These are phyloP conservation scores for Platalea minor DNA, from an alignment of 2,797 vertebrate genomes.

Conservation along the genomic window DNA sequence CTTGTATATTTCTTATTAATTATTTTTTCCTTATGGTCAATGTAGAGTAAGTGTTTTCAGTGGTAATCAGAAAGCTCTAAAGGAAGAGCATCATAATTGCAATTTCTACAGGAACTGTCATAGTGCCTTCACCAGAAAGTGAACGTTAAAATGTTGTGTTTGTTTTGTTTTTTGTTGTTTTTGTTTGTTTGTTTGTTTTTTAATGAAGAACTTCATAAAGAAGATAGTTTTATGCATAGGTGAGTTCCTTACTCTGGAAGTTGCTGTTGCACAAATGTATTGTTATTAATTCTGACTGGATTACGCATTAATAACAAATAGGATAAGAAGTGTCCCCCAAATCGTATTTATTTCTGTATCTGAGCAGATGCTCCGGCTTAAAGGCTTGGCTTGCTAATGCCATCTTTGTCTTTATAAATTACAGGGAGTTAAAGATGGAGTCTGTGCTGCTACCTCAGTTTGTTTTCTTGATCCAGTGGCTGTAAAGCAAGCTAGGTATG, in stretches of 20 bases:
- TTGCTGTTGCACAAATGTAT: background rate
- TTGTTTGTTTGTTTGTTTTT: background rate
- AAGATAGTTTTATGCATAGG: background rate
- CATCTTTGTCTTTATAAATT: slow-evolving; percentile 31
- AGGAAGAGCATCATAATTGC: background rate
- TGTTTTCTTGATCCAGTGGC: background rate
- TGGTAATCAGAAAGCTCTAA: background rate
- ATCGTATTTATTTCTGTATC: slow-evolving; percentile 67
- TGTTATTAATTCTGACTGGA: slow-evolving; percentile 38
- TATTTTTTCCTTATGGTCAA: background rate
- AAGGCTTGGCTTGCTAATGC: slow-evolving; percentile 61
- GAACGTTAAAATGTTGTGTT: background rate
- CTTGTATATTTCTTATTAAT: background rate
- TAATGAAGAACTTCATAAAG: background rate
- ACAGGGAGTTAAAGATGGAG: slow-evolving; percentile 4
- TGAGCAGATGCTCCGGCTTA: slow-evolving; percentile 60
- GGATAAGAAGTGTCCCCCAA: slow-evolving; percentile 31
- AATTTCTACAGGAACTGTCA: background rate
- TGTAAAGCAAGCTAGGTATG: background rate
- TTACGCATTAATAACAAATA: slow-evolving; percentile 50
- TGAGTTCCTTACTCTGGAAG: background rate
- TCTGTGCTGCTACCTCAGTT: background rate
- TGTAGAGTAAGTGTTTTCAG: background rate
- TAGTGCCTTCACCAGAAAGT: background rate
- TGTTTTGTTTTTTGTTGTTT: too few relatives aligned